phyloP scores from a whole-genome alignment of 2,113 vertebrate genomes.

The Albula goreensis region DNA sequence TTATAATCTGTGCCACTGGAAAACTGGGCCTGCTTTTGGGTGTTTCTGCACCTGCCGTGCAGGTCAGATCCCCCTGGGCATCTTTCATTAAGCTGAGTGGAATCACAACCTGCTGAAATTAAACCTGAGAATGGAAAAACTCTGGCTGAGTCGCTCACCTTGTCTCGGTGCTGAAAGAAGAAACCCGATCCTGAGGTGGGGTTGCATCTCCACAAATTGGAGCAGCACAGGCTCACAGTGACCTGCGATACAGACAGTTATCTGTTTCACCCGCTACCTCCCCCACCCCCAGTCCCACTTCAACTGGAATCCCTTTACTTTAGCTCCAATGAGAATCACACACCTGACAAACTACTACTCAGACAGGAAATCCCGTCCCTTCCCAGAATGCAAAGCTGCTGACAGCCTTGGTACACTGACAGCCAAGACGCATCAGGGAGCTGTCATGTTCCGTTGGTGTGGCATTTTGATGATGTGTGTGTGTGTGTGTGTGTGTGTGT shows the following conservation, averaged over 20 bases:
- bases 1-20: neutral
- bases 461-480: neutral
- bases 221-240: neutral
- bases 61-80: neutral
- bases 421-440: neutral
- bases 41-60: neutral
- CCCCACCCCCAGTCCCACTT: neutral
- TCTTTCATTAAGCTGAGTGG: constrained; percentile 6
- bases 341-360: neutral
- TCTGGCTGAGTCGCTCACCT: neutral
- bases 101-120: neutral
- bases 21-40: neutral
- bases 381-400: neutral
- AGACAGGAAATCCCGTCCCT: neutral
- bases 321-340: neutral
- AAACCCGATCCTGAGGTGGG: neutral
- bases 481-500: too few relatives aligned
- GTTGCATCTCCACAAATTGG: neutral
- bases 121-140: neutral
- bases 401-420: neutral
- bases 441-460: neutral
- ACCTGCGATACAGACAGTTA: neutral
- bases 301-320: neutral
- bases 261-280: neutral
- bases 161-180: neutral